These are phyloP conservation scores for Pheosia gnoma DNA, from an alignment of 2,888 invertebrate genomes.

Conservation along the genomic window DNA sequence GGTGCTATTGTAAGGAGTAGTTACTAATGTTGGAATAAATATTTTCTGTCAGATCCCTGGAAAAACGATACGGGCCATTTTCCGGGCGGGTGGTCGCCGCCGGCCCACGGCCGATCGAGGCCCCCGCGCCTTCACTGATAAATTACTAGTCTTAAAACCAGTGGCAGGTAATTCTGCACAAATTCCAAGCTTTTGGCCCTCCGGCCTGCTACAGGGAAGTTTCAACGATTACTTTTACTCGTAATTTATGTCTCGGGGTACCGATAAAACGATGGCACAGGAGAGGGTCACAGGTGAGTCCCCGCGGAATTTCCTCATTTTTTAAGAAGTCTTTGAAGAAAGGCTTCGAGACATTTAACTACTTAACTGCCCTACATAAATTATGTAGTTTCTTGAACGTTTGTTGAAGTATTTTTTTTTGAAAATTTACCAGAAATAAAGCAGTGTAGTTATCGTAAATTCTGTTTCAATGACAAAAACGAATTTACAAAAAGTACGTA, in stretches of 20 bases:
- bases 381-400: constrained; percentile 25
- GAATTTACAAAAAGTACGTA: constrained; percentile 11
- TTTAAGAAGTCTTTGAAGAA: constrained; percentile 45
- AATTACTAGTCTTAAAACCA: constrained; percentile 85
- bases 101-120: constrained; percentile 62
- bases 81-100: constrained; percentile 58
- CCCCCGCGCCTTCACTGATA: constrained; percentile 78
- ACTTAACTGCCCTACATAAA: constrained; percentile 46
- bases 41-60: constrained; percentile 51
- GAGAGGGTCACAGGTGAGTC: constrained; percentile 73
- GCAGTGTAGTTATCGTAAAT: no score
- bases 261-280: constrained; percentile 69
- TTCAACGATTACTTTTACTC: constrained; percentile 80
- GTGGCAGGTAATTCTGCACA: constrained; percentile 85
- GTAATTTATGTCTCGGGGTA: constrained; percentile 76
- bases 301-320: constrained; percentile 55
- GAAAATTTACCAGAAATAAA: not conserved
- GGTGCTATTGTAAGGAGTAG: constrained; percentile 52
- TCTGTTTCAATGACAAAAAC: not conserved
- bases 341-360: constrained; percentile 46
- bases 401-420: not conserved
- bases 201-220: constrained; percentile 71
- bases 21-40: constrained; percentile 49
- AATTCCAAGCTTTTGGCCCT: constrained; percentile 71
- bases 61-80: constrained; percentile 66